Base-by-base conservation (phyloP, 2,113 vertebrate species). In the Microcebus jonahi region DNA sequence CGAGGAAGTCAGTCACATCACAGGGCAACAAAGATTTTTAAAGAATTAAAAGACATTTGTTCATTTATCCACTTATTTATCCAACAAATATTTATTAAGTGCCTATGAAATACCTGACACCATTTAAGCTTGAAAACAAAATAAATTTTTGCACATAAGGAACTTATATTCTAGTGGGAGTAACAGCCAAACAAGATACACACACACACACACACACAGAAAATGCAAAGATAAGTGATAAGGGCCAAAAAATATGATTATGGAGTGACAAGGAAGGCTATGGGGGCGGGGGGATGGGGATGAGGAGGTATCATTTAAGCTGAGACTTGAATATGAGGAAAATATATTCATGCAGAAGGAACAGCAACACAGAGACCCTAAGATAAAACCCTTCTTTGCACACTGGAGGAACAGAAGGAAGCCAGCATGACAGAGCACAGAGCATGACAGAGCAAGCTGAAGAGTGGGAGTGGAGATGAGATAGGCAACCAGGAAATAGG, bases 271-370 rank as follows among this genome's bases (percentile, higher is more conserved):
- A 50, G 57, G 27, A 36, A 31, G 25, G 18, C 23, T 81, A 31
- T 0, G 12, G 5, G 42, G 3, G 36, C 2, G 21, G 34, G 6
- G 0, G 5, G 3, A 0, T 8, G 8, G 23, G 17, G 12, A 39
- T 8, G 13, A 42, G 36, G 34, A 8, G 10, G 12, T 50, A 15
- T 39, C 73, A 61, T 39, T 75, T 45, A 79, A 85, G 50, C 36
- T 14, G 57, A 83, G 86, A 71, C 39, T 53, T 70, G 17, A 91
- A 67, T 31, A 76, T 59, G 68, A 95, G 34, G 53, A 18, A 83
- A 86, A 57, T 23, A 11, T 77, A 55, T 36, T 79, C 13, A n/a
- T 5, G 25, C 36, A 42, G 65, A 76, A 89, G 23, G 55, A 95
- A 55, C 0, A 21, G 18, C 21, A 81, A 45, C 36, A 20, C 25